Percentiles rank a stretch among this genome's conserved stretches.
Evolutionary conservation across 2,113 vertebrate species (phyloP).

Genomic region (Coptodon rendalli): DNA sequence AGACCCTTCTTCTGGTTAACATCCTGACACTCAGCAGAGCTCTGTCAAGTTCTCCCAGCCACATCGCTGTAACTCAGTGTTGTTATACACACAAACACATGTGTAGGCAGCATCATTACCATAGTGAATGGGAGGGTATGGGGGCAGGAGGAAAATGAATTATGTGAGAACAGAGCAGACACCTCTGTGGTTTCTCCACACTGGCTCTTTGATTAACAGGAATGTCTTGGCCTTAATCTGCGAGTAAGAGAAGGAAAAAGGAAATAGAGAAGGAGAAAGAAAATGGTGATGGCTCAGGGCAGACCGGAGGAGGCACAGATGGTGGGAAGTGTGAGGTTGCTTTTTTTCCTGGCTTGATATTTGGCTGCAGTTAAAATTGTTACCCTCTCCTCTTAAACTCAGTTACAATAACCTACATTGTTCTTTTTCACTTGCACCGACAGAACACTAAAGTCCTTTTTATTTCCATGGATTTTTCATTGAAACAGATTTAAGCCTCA

Average conservation of each 20-base stretch:
- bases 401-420: not conserved
- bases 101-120: slow-evolving; percentile 20
- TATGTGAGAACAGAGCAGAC: slow-evolving; percentile 41
- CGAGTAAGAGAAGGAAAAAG: not conserved
- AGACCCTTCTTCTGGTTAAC: slow-evolving; percentile 37
- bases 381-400: not conserved
- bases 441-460: not conserved
- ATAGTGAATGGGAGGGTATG: not conserved
- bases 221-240: slow-evolving; percentile 14
- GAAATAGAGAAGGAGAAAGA: not conserved
- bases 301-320: not conserved
- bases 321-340: not conserved
- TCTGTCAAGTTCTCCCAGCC: slow-evolving; percentile 23
- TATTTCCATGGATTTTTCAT: not conserved
- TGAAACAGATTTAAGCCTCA: not conserved
- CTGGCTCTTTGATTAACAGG: slow-evolving; percentile 44
- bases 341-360: not conserved
- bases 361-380: not conserved
- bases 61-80: slow-evolving; percentile 4
- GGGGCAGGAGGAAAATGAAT: slow-evolving; percentile 18
- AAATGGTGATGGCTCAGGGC: not conserved
- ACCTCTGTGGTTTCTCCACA: slow-evolving; percentile 40
- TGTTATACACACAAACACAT: slow-evolving; percentile 9
- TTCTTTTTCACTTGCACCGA: not conserved
- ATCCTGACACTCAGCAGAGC: slow-evolving; percentile 16